Conservation (phyloP, 2,113 vertebrate species). For the Hylia prasina region DNA sequence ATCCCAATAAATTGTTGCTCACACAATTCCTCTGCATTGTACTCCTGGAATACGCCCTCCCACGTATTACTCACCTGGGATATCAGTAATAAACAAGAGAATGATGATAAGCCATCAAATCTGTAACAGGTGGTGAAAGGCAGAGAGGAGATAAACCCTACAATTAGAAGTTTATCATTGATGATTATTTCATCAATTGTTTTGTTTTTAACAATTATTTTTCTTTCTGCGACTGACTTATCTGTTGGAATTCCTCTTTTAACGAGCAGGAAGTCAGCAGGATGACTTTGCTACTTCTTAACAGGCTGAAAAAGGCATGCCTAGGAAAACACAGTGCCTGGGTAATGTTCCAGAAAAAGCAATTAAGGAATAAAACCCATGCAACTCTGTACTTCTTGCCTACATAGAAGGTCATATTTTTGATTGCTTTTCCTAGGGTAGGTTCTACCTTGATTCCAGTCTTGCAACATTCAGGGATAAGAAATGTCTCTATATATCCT, state of each 20-base stretch:
- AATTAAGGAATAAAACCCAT: background rate
- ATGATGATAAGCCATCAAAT: constrained; percentile 56
- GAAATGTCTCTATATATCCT: background rate
- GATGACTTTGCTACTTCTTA: background rate
- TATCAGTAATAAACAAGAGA: constrained; percentile 55
- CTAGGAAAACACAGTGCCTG: background rate
- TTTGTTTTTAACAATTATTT: background rate
- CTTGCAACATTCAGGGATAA: background rate
- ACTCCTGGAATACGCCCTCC: constrained; percentile 24
- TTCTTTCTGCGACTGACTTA: background rate
- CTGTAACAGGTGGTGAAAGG: constrained; percentile 69
- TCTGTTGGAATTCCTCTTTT: background rate
- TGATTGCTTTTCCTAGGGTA: background rate
- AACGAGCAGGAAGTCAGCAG: background rate
- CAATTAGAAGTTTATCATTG: constrained; percentile 18
- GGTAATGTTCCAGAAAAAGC: background rate
- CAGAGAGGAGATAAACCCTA: constrained; percentile 50
- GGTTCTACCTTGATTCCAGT: background rate
- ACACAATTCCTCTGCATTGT: background rate
- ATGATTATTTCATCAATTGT: background rate
- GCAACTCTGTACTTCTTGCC: background rate
- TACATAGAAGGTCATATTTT: background rate
- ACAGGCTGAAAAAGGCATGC: background rate
- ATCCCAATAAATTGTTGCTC: constrained; percentile 32
- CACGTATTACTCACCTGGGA: constrained; percentile 3